Evolutionary conservation across 2,888 invertebrate species (phyloP).

Genomic region (Arrhopalites spinosus): DNA sequence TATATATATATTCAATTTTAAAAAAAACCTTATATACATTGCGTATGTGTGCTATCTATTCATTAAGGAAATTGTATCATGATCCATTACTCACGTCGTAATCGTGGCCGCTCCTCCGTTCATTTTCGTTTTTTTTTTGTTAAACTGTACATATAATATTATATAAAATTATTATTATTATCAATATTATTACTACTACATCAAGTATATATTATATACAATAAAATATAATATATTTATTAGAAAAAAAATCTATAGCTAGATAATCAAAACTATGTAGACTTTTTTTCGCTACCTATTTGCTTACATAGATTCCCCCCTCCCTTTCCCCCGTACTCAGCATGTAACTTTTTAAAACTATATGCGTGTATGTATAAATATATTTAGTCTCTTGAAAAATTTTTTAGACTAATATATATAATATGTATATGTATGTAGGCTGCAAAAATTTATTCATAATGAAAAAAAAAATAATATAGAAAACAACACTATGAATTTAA

Average conservation of each 20-base stretch:
- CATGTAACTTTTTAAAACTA: neutral
- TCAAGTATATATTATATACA: neutral
- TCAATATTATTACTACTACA: neutral
- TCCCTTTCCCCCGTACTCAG: too few relatives aligned
- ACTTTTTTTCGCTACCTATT: too few relatives aligned
- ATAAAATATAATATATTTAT: neutral
- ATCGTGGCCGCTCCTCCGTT: constrained; percentile 23
- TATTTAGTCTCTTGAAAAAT: neutral
- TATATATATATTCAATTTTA: neutral
- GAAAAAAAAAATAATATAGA: too few relatives aligned
- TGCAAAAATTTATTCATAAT: too few relatives aligned
- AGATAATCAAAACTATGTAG: too few relatives aligned
- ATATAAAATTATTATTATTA: constrained; percentile 5
- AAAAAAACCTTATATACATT: constrained; percentile 6
- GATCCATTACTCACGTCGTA: constrained; percentile 15
- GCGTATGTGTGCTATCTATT: constrained; percentile 32
- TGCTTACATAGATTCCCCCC: too few relatives aligned
- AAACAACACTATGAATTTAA: too few relatives aligned
- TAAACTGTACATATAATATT: neutral
- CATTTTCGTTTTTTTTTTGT: neutral
- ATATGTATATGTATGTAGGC: neutral
- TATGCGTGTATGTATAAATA: neutral
- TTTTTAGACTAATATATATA: neutral
- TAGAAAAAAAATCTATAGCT: constrained; percentile 1
- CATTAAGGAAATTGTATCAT: constrained; percentile 13